Evolutionary conservation across 2,797 vertebrate genomes (phyloP).

Genomic region (Labeo calbasu): DNA sequence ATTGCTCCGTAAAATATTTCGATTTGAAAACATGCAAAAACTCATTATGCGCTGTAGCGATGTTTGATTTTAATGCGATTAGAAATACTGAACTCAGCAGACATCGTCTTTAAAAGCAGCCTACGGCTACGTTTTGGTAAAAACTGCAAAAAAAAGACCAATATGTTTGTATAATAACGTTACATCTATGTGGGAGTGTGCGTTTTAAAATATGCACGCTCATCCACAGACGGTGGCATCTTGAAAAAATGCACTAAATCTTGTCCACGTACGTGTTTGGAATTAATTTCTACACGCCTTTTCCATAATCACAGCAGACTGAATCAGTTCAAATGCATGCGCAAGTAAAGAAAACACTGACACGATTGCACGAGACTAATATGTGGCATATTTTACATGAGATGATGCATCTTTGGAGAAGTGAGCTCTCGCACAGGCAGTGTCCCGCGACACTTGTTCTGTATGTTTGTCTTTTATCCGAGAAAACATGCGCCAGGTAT

Average conservation of each 20-base stretch:
- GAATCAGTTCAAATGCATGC: not conserved
- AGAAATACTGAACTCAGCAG: not conserved
- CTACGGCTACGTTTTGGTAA: not conserved
- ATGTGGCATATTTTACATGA: not conserved
- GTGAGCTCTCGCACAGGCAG: not conserved
- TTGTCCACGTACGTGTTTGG: constrained; percentile 21
- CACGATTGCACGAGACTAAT: not conserved
- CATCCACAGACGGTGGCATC: constrained; percentile 12
- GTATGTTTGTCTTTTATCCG: not conserved
- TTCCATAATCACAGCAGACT: not conserved
- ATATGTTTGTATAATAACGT: not conserved
- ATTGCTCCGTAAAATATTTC: not conserved
- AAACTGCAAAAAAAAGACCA: not conserved
- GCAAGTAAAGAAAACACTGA: constrained; percentile 6
- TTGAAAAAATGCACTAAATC: not conserved
- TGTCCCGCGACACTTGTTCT: constrained; percentile 18
- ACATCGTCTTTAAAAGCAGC: not conserved
- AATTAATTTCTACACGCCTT: constrained; percentile 2
- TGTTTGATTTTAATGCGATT: not conserved
- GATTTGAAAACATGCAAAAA: not conserved
- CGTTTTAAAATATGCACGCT: constrained; percentile 3
- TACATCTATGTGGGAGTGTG: not conserved
- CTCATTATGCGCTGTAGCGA: not conserved
- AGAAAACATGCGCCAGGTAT: not conserved
- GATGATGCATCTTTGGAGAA: constrained; percentile 1